Conservation (phyloP, 2,113 vertebrate species). For the Hiodon tergisus region DNA sequence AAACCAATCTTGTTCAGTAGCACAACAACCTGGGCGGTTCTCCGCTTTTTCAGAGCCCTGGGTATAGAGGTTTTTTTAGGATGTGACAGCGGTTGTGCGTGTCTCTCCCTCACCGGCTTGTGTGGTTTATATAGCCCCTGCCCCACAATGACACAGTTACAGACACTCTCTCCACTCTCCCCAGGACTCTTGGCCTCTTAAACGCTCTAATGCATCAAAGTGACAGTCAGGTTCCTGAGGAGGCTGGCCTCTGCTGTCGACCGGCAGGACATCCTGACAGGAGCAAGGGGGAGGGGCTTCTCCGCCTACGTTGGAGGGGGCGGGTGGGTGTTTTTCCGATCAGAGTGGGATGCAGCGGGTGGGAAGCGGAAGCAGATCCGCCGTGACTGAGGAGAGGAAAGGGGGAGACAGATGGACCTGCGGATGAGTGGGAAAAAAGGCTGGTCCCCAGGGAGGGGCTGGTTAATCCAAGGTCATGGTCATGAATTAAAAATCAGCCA, state of each 20-base stretch:
- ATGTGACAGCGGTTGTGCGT: too few species aligned
- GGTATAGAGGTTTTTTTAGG: too few species aligned
- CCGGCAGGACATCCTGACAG: background rate
- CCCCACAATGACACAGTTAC: slow-evolving; percentile 29
- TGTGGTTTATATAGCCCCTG: background rate
- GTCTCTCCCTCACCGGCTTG: too few species aligned
- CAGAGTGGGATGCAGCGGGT: background rate
- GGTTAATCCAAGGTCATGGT: slow-evolving; percentile 43
- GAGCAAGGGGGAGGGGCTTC: background rate
- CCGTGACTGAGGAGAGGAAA: slow-evolving; percentile 8
- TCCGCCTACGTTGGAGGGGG: background rate
- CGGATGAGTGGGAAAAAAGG: slow-evolving; percentile 31
- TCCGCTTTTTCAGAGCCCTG: too few species aligned
- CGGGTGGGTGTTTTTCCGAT: background rate
- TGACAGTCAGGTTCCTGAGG: slow-evolving; percentile 35
- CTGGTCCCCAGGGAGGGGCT: slow-evolving; percentile 25
- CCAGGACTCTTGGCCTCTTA: slow-evolving; percentile 30
- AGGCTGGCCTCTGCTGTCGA: slow-evolving; percentile 20
- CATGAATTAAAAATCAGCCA: slow-evolving; percentile 40
- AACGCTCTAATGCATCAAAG: slow-evolving; percentile 49
- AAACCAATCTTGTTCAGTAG: too few species aligned
- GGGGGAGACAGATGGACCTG: slow-evolving; percentile 23
- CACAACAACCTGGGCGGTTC: too few species aligned
- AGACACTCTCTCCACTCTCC: slow-evolving; percentile 28
- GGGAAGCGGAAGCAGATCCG: background rate